phyloP scores from a whole-genome alignment of 2,113 vertebrate species.

The Bubo blakistoni region DNA sequence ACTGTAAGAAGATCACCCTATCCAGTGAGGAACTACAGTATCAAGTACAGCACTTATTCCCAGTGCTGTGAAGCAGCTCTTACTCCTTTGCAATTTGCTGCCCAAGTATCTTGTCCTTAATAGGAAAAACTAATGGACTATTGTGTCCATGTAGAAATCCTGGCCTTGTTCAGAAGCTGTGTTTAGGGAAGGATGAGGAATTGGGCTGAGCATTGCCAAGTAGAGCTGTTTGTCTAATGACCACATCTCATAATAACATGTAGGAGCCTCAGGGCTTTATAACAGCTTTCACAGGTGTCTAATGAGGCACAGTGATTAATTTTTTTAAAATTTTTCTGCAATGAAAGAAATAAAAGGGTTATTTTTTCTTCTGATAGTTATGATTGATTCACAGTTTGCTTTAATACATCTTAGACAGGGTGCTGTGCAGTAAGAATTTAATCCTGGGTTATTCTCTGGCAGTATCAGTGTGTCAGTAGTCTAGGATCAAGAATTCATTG shows the following conservation, averaged over 20 bases:
- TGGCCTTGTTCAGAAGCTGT: not conserved
- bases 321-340: not conserved
- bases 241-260: not conserved
- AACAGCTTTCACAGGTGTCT: constrained; percentile 16
- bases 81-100: not conserved
- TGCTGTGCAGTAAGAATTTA: not conserved
- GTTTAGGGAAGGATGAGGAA: not conserved
- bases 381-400: not conserved
- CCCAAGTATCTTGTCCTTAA: not conserved
- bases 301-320: not conserved
- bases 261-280: not conserved
- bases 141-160: not conserved
- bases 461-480: not conserved
- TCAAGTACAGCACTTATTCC: not conserved
- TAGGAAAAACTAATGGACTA: not conserved
- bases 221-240: not conserved
- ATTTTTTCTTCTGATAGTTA: not conserved
- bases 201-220: not conserved
- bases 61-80: not conserved
- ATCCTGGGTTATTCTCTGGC: not conserved
- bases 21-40: not conserved
- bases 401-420: not conserved
- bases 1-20: not conserved
- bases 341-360: not conserved
- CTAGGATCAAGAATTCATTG: not conserved